Base-by-base conservation (phyloP, 2,888 invertebrate species). In the Polydrusus tereticollis region DNA sequence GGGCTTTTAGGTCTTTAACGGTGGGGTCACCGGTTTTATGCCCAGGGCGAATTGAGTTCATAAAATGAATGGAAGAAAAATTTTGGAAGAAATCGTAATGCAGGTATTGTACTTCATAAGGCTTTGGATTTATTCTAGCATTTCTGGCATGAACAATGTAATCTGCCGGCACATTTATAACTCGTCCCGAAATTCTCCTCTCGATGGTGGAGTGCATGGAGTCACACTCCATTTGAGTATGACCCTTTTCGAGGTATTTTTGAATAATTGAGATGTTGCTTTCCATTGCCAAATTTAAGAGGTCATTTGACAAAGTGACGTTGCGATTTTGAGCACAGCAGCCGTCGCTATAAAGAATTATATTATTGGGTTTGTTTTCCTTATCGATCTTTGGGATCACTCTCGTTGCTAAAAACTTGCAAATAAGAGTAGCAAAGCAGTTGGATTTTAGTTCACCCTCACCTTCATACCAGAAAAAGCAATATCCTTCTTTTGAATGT, bases 151-250 rank as follows among this genome's bases (percentile, higher is more conserved):
- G 43, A 60, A 47, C 12, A 62, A 69, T 33, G 47, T 62, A 69
- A 33, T 69, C 55, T 5, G 62, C 69, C 18, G 62, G 60, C 18
- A 69, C 69, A 52, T 69, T 69, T 47, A 69, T 62, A 33, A 69
- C 23, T 18, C 62, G 16, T 52, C 55, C 63, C 16, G 45, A 47
- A 47, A 63, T 14, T 20, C 21, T 41, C 23, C 50, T 45, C 8
- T 63, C 50, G 26, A 62, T 62, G 16, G 62, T 62, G 10, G 62
- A 62, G 43, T 62, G 62, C 45, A 62, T 21, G 26, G 65, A n/a
- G n/a, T n/a, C n/a, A n/a, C n/a, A n/a, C n/a, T n/a, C n/a, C n/a
- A n/a, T n/a, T n/a, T n/a, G n/a, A n/a, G n/a, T n/a, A n/a, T n/a
- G n/a, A n/a, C n/a, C n/a, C n/a, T n/a, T n/a, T n/a, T n/a, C n/a